Base-by-base conservation (phyloP, 1,140 invertebrate genomes). In the Heliconius hermathena region DNA sequence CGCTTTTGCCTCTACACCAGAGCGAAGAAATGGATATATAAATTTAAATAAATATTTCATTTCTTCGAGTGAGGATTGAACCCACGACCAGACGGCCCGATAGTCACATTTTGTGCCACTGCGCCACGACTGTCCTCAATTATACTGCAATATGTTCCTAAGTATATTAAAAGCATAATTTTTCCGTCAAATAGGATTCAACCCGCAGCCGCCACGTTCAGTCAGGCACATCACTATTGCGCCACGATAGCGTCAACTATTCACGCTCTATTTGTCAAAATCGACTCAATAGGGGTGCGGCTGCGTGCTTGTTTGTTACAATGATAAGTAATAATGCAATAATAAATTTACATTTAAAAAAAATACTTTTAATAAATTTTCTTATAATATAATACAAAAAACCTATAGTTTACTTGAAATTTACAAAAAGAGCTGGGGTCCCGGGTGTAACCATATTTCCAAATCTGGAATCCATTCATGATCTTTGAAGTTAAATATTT, bases 211-310 rank as follows among this genome's bases (percentile, higher is more conserved):
- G 3, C 3, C 22, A n/a, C 3, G 57, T 22, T 60, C 22, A 60
- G 20, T 60, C n/a, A 22, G 57, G 57, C 57, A 60, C n/a, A 60
- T 60, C 57, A n/a, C 9, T 4, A 60, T 60, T 60, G 57, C 22
- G 9, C 57, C 22, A 60, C n/a, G n/a, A 1, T 60, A n/a, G n/a
- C n/a, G n/a, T 60, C 22, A 60, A 26, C 22, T 22, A 60, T 60
- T 60, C 57, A 60, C 57, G 57, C n/a, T 60, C 57, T n/a, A 60
- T 60, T 60, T 60, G n/a, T 22, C 9, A 60, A 60, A 60, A 11
- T 22, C 57, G 57, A 26, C 57, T 60, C 57, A 16, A 60, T 66
- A 66, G 26, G 60, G 60, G 26, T 29, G 60, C 13, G 26, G 60
- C 9, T 57, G 22, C n/a, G 0, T 57, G n/a, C 54, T 22, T 57